These are phyloP conservation scores for Nasonovia ribisnigri DNA, from an alignment of 2,888 invertebrate genomes.

Conservation along the genomic window DNA sequence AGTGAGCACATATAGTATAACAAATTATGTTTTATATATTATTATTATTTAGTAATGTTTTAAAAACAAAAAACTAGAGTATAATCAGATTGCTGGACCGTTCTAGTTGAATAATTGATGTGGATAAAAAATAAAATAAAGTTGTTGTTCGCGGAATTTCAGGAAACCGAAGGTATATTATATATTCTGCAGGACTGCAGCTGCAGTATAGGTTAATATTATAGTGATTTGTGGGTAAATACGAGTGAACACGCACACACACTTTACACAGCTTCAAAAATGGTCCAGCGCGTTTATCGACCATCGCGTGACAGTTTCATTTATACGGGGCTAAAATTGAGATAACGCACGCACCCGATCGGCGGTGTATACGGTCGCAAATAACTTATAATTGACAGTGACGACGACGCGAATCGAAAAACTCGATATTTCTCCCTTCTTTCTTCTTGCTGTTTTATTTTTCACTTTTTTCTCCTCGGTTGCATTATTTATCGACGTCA, in stretches of 20 bases:
- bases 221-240: background rate
- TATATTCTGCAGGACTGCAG: background rate
- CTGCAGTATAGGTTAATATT: background rate
- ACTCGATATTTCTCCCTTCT: background rate
- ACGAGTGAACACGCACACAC: background rate
- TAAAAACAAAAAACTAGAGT: background rate
- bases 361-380: background rate
- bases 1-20: no score
- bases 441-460: background rate
- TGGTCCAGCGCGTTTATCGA: background rate
- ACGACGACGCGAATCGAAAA: constrained; percentile 22
- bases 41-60: background rate
- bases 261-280: background rate
- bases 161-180: background rate
- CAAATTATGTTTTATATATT: background rate
- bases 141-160: background rate
- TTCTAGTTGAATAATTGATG: background rate
- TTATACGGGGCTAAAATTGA: background rate
- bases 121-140: background rate
- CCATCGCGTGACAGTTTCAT: background rate
- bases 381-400: constrained; percentile 14
- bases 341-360: constrained; percentile 21
- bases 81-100: background rate
- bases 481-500: constrained; percentile 26
- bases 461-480: background rate